Evolutionary conservation across 2,113 vertebrate genomes (phyloP), one percentile per base, ranked within the genome.

Genomic region (Saccopteryx bilineata): DNA sequence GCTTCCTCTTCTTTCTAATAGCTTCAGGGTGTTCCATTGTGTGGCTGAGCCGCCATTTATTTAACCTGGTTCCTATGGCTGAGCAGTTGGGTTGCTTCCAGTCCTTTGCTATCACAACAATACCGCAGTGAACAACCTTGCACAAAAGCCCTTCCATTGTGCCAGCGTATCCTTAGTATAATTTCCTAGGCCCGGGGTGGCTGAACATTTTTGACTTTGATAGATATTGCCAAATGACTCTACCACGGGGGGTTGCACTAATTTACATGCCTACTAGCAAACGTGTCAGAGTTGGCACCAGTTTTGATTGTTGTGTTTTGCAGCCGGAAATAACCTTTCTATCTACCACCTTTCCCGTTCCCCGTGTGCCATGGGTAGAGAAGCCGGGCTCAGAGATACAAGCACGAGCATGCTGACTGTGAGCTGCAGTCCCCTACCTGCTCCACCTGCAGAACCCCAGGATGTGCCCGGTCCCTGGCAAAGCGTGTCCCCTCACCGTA

Each of bases 141-240:
- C 84, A 6, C 66, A 71, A 71, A 72, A 5, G 5, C 76, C 86
- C 65, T 89, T 94, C 94, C 63, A 69, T 23, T 63, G 1, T 75
- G 23, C 28, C 84, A 33, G 17, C 39, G 19, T 76, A 80, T 76
- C 82, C 87, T 95, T 28, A 93, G 87, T 23, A 39, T 54, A 61
- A 79, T 93, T 93, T 90, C 26, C 15, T 69, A 58, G 80, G 54
- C 72, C 66, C 13, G 11, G 5, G 61, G 66, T 93, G 56, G 71
- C 87, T 72, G 72, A 89, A 81, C 31, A 87, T 65, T 89, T 93
- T 93, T 81, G 75, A 80, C 28, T 71, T 71, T 80, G 60, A 81
- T 81, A 72, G 71, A 61, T 91, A 58, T 56, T 63, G 54, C 48
- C 28, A 39, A 46, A 24, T 84, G 86, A 65, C 87, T 84, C 39